Base-by-base conservation (phyloP, 1,140 invertebrate genomes). In the Helicoverpa zea region DNA sequence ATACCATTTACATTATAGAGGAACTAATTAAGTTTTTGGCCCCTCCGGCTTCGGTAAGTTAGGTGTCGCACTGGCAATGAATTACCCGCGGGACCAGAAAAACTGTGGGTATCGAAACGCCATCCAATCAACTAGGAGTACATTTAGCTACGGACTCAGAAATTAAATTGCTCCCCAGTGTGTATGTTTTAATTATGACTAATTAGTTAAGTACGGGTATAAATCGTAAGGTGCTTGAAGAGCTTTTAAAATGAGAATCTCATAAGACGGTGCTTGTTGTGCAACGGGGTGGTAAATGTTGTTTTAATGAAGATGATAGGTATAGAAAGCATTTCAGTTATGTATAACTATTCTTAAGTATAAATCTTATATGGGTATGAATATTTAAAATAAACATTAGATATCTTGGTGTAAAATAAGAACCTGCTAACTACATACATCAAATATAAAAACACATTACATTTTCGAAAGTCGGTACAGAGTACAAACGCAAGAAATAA, bases 21-120 rank as follows among this genome's bases (percentile, higher is more conserved):
- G 54, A 81, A 78, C 80, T 81, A 56, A 81, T 81, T 78, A 75
- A 16, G 47, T 72, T 61, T 76, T 81, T 61, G 75, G 63, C 75
- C 80, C 76, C 16, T 58, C 63, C 56, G 76, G 80, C 76, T 58
- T 52, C 56, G 76, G 80, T 76, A 81, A 81, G 74, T 78, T 77
- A 63, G 73, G 23, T 78, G 80, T 77, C 64, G 74, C 63, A 47
- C 1, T 61, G 80, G 18, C 74, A 77, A 56, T 81, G 30, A 56
- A 77, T 81, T 70, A 43, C 74, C 66, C 23, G 7, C 43, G 80
- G 74, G 74, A 74, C 13, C 18, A 66, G 63, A 75, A 77, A 81
- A 81, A 78, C 3, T 35, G 64, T 73, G 13, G 79, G 18, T 74
- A 77, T 16, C 77, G 51, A 29, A 2, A 10, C 18, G 16, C 43